These are phyloP conservation scores for Drosophila kepulauana DNA, from an alignment of 1,140 invertebrate species.

Conservation along the genomic window DNA sequence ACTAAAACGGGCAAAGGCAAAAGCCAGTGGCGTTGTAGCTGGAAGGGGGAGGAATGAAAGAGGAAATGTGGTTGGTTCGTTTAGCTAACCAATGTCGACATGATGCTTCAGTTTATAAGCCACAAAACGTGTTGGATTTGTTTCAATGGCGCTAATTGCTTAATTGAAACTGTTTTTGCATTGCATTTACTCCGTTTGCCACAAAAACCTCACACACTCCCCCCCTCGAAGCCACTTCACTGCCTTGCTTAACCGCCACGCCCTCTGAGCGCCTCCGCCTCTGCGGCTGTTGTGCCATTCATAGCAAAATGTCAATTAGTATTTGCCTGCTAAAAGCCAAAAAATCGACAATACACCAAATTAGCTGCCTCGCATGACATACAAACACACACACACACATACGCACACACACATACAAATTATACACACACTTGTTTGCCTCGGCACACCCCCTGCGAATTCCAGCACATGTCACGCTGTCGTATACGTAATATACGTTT, in stretches of 20 bases:
- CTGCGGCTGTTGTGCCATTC: constrained; percentile 35
- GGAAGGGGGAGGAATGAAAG: background rate
- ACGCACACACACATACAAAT: background rate
- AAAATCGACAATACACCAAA: constrained; percentile 67
- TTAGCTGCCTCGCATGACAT: constrained; percentile 56
- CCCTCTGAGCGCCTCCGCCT: background rate
- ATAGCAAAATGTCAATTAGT: constrained; percentile 82
- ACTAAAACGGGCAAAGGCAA: constrained; percentile 37
- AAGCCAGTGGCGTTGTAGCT: background rate
- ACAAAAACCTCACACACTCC: constrained; percentile 17
- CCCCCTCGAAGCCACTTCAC: background rate
- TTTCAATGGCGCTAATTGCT: constrained; percentile 82
- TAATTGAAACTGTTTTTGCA: constrained; percentile 83
- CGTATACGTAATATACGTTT: constrained; percentile 75
- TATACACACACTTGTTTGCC: too few species aligned
- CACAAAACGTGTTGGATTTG: constrained; percentile 82
- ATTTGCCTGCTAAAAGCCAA: constrained; percentile 80
- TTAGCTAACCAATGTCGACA: constrained; percentile 70
- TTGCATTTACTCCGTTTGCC: constrained; percentile 60
- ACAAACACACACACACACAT: constrained; percentile 5
- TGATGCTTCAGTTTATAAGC: constrained; percentile 79
- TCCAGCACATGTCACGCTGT: constrained; percentile 59
- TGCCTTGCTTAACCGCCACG: too few species aligned
- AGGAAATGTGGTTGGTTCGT: constrained; percentile 1
- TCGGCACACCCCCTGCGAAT: constrained; percentile 15